A percentile compares a stretch with the other conserved stretches of the same genome.
Evolutionary conservation across 2,113 vertebrate genomes (phyloP).

Genomic region (Hydrolagus affinis): DNA sequence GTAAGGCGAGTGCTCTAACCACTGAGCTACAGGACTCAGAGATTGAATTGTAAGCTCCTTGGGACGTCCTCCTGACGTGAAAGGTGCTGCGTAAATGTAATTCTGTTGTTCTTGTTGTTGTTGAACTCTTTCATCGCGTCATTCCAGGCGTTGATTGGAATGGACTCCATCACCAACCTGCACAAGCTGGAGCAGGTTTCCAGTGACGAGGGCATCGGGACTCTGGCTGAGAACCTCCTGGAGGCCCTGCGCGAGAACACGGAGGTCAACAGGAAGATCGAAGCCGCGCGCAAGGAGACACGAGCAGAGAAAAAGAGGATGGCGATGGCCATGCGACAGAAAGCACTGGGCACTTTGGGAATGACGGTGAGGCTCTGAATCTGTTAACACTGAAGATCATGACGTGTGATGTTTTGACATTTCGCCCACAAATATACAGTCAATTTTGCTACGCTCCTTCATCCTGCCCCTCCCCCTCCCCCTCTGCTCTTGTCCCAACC

Average conservation of each 20-base stretch:
- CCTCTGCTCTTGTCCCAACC: no score
- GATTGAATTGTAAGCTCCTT: no score
- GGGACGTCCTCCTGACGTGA: no score
- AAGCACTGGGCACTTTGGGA: conserved; percentile 89
- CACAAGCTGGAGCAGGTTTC: conserved; percentile 98
- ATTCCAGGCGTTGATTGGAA: conserved; percentile 79
- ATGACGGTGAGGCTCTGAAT: conserved; percentile 74
- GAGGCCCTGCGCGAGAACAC: conserved; percentile 86
- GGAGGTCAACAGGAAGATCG: conserved; percentile 91
- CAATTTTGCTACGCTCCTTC: no score
- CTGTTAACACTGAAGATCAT: not conserved
- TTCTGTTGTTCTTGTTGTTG: no score
- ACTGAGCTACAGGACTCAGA: no score
- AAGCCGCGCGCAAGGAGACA: conserved; percentile 86
- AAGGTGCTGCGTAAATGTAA: no score
- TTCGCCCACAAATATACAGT: no score
- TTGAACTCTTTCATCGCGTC: not conserved
- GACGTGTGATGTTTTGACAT: no score
- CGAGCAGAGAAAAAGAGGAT: conserved; percentile 94
- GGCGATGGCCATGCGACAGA: conserved; percentile 99
- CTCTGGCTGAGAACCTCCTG: conserved; percentile 87
- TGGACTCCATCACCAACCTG: conserved; percentile 89
- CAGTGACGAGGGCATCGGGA: conserved; percentile 94
- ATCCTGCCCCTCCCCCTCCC: no score
- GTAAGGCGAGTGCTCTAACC: no score